Evolutionary conservation across 2,888 invertebrate genomes (phyloP), one percentile per base, ranked within the genome.

Genomic region (Drosophila helvetica): DNA sequence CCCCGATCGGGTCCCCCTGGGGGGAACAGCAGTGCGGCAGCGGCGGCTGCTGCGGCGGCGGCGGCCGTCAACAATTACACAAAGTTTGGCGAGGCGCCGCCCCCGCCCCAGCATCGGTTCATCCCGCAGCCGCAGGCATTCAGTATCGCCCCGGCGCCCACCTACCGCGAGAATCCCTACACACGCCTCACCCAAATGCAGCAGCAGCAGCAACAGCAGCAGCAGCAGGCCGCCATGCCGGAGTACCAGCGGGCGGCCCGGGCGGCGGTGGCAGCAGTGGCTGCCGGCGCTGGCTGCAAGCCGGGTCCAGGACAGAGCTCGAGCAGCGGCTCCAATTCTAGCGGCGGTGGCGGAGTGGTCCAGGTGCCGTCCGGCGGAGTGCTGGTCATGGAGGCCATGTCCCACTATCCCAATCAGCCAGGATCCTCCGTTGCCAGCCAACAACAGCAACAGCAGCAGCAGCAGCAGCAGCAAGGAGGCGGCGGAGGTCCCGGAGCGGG

Each of bases 81-180:
- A 43, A 90, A 91, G 74, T 92, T 90, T 63, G 89, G 89, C 6
- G 92, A 92, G 71, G 92, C 91, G 45, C 90, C 92, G 27, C 90
- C 63, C 48, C 63, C 55, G 18, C 64, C 56, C 55, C 66, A 66
- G 66, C 66, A 91, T 74, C 91, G 92, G 47, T 92, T 91, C 77
- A 91, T 92, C 48, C 90, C 91, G 70, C 90, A 92, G 61, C 90
- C 90, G 75, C 90, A 90, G 75, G 84, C 91, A 67, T 92, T 92
- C 66, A 91, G 91, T 72, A 90, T 91, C 71, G 89, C 90, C 25
- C 86, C 89, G 45, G 90, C 86, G 60, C 86, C 83, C 68, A 91
- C 87, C 75, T 92, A 91, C 75, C 90, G 92, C 57, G 92, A 92
- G 63, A 92, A 86, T 70, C 91, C 91, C 38, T 92, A 92, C 65